Percentiles rank a stretch among this genome's conserved stretches.
Evolutionary conservation across 2,888 invertebrate genomes (phyloP).

Genomic region (Ennomos erosarius): DNA sequence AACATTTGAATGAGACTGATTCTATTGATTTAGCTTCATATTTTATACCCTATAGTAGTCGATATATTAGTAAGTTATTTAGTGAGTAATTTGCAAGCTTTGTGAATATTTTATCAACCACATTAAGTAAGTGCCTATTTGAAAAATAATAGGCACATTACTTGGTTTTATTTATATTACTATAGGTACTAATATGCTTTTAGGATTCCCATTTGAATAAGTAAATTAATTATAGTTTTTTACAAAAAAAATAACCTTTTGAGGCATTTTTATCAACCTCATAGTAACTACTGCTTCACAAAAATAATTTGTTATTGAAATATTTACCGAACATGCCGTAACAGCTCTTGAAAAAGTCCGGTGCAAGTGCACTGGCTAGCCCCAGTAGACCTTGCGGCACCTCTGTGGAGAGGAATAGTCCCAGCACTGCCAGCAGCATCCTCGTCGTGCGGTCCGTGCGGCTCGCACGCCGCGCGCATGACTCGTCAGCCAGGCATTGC

Average conservation of each 20-base stretch:
- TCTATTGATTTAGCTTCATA: background rate
- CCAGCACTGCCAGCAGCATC: slow-evolving; percentile 94
- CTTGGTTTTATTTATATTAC: too few relatives aligned
- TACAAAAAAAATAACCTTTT: too few relatives aligned
- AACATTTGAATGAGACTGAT: slow-evolving; percentile 7
- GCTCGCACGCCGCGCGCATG: slow-evolving; percentile 68
- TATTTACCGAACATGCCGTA: slow-evolving; percentile 91
- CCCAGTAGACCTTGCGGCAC: slow-evolving; percentile 95
- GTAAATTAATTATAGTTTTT: too few relatives aligned
- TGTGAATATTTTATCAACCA: background rate
- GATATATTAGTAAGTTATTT: too few relatives aligned
- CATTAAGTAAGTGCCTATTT: too few relatives aligned
- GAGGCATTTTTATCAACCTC: too few relatives aligned
- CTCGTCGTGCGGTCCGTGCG: slow-evolving; percentile 93
- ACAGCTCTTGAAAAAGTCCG: slow-evolving; percentile 91
- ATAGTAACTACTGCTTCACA: too few relatives aligned
- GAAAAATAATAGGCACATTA: too few relatives aligned
- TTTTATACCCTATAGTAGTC: too few relatives aligned
- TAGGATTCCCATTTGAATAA: too few relatives aligned
- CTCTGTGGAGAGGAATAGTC: slow-evolving; percentile 95
- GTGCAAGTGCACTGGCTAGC: slow-evolving; percentile 91
- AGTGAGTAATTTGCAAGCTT: background rate
- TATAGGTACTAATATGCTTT: too few relatives aligned
- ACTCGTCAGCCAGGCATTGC: slow-evolving; percentile 74
- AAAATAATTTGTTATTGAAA: too few relatives aligned